Base-by-base conservation (phyloP, 2,888 invertebrate species). In the Clunio marinus region DNA sequence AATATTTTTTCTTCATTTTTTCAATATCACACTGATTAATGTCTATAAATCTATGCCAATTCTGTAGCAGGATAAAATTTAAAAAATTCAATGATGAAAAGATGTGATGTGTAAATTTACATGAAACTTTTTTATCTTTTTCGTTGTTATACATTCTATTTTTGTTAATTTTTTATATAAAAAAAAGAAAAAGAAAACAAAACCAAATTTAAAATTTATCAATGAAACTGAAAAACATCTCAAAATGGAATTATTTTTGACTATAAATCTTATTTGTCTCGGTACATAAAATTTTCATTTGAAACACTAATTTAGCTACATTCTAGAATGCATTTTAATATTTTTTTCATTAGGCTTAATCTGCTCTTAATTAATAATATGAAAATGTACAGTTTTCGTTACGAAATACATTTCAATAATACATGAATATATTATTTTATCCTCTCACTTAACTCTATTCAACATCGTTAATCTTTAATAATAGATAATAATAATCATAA, bases 401-500 rank as follows among this genome's bases (percentile, higher is more conserved):
- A 66, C 69, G 69, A 69, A 69, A 69, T 69, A 69, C 69, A 24
- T 66, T 59, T 66, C 55, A 66, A 66, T 55, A 66, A 55, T 55
- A 66, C 66, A 55, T 51, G 32, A 28, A 55, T 55, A 66, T 55
- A 55, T 66, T 66, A 65, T 65, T 65, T 24, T 65, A 10, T 27
- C 27, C 13, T 35, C 24, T 62, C 22, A 51, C 35, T 65, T 27
- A 25, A 46, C 27, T 24, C 22, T 22, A 22, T 22, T 51, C 22
- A 51, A 51, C 51, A 51, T 51, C 51, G 41, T 41, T n/a, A n/a
- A n/a, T n/a, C 4, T 41, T 13, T n/a, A 41, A 7, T 41, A 41
- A 15, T 41, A n/a, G n/a, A n/a, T n/a, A n/a, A n/a, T n/a, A n/a
- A n/a, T n/a, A n/a, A n/a, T n/a, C n/a, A n/a, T n/a, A n/a, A n/a